Base-by-base conservation (phyloP, 2,888 invertebrate genomes). In the Cephus spinipes region DNA sequence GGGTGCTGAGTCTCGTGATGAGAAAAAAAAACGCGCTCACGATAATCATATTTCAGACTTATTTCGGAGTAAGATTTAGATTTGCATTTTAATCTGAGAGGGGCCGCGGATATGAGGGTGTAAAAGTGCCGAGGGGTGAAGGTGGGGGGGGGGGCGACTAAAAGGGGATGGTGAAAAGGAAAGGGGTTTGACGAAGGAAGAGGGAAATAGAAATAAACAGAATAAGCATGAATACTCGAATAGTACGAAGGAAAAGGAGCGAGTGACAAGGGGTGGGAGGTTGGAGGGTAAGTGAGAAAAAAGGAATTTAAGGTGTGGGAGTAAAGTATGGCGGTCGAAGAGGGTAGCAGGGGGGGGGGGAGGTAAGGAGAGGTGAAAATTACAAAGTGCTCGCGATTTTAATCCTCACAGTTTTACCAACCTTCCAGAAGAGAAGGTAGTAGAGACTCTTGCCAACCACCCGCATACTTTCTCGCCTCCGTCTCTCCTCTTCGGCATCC, bases 21-120 rank as follows among this genome's bases (percentile, higher is more conserved):
- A 55, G 55, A 55, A 76, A 68, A 68, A 74, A n/a, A 73, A 76
- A 68, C 55, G 55, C 55, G 55, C 31, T 73, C 32, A 74, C 31
- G 55, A 84, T 86, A 88, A 88, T 87, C 86, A 86, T 89, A 88
- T 89, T 87, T 87, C 80, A 87, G 87, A 87, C 87, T 89, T 87
- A 87, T 85, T 86, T 84, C 84, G 80, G 79, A 83, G 80, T 79
- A 84, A 87, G 86, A 87, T 87, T 86, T 85, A 85, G 85, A 89
- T 90, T 89, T 90, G 88, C 89, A 90, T 89, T 89, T 89, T 89
- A 89, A 89, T 89, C 87, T 86, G 77, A 80, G 79, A 76, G 76
- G 69, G 35, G 23, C 69, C 78, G 68, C 30, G 23, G 55, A 55
- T 55, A 55, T 23, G 55, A 55, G 23, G 55, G 55, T 55, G 23